phyloP scores from a whole-genome alignment of 2,797 vertebrate genomes.

The Cyprinodon diabolis region DNA sequence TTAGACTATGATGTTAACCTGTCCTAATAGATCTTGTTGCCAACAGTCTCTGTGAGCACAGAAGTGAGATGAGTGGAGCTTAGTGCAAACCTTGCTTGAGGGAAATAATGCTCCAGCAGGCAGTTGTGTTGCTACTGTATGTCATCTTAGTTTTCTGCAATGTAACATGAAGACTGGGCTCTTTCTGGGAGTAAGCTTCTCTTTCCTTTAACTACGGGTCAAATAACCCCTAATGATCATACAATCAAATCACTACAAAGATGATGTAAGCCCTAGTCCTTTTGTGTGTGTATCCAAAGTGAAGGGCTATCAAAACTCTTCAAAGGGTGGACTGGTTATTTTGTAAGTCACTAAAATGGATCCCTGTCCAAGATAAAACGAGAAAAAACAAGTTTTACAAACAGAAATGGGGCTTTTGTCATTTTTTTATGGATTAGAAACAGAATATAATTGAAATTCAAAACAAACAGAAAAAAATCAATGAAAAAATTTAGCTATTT shows the following conservation, averaged over 20 bases:
- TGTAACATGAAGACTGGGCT: constrained; percentile 37
- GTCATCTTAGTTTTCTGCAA: constrained; percentile 41
- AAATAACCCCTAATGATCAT: constrained; percentile 56
- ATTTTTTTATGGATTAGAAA: neutral
- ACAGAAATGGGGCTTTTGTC: neutral
- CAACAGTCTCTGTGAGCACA: constrained; percentile 37
- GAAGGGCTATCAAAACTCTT: constrained; percentile 23
- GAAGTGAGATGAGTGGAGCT: constrained; percentile 45
- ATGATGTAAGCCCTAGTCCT: constrained; percentile 24
- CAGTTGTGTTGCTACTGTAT: constrained; percentile 32
- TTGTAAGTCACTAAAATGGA: neutral
- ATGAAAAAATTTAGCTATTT: no score
- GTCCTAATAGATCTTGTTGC: constrained; percentile 59
- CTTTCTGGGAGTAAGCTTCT: constrained; percentile 28
- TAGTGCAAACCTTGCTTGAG: constrained; percentile 63
- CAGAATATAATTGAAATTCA: no score
- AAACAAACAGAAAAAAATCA: neutral
- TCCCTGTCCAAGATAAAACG: neutral
- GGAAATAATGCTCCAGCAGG: constrained; percentile 50
- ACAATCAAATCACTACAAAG: constrained; percentile 36
- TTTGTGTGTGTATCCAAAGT: constrained; percentile 13
- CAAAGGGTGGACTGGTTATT: neutral
- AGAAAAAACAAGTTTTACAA: neutral
- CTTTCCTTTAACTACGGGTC: constrained; percentile 45
- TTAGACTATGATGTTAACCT: constrained; percentile 67